Evolutionary conservation across 2,888 invertebrate species (phyloP), one percentile per base, ranked within the genome.

Genomic region (Campoplex nolae): DNA sequence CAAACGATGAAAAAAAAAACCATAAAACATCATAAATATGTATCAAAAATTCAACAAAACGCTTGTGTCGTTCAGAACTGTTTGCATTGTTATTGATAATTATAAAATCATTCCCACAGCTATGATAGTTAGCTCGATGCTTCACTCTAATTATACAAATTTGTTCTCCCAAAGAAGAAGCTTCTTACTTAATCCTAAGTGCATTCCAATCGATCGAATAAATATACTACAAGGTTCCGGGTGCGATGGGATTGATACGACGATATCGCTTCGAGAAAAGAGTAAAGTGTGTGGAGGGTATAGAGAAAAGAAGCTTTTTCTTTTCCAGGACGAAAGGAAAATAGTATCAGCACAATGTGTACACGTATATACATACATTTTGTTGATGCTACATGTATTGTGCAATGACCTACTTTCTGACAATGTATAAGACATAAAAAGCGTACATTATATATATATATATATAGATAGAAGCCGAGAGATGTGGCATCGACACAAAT

Each of bases 371-470:
- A 23, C 23, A 23, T 23, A 35, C 23, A 71, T 51, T 54, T 73
- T 54, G 35, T 68, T 32, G 70, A 70, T 42, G 45, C 70, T 45
- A 70, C 11, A 23, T 70, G 28, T 70, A 70, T 70, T 28, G 45
- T 6, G 7, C 45, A 7, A 23, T 70, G 16, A 48, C 28, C 45
- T 48, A 68, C 67, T 68, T 68, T 16, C 42, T 2, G 42, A 1
- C 42, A 67, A 67, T 9, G 35, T 65, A 62, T 23, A 48, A 48
- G 16, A 71, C 54, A 13, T 38, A n/a, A 23, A 23, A 42, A 42
- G 7, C 23, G 42, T 45, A 38, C 6, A 58, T 51, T 23, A 23
- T 23, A 23, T 23, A 56, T 35, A 45, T 35, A 45, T 23, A 56
- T 35, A 3, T 18, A 38, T 8, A 18, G 23, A 23, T 23, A 23